Conservation (phyloP, 2,888 invertebrate genomes). For the Isotomurus palustris region DNA sequence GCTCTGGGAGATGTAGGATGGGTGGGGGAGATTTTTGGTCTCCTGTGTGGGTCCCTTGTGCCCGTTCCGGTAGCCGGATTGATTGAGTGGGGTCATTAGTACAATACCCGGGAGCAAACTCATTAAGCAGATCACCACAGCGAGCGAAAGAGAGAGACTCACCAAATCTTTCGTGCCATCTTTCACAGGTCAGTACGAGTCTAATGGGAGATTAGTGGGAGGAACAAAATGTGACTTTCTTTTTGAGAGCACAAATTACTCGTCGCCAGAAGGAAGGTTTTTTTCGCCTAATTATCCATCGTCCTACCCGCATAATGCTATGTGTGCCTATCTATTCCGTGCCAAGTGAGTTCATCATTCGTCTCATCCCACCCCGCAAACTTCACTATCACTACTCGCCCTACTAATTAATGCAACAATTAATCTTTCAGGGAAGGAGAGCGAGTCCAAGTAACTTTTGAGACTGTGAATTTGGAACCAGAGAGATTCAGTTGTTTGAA, state of each 20-base stretch:
- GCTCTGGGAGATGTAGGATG: too few relatives aligned
- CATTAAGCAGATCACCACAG: too few relatives aligned
- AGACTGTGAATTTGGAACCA: constrained; percentile 71
- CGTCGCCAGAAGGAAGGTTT: constrained; percentile 68
- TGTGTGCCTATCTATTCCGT: constrained; percentile 82
- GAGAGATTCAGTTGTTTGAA: constrained; percentile 74
- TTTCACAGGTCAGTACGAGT: constrained; percentile 68
- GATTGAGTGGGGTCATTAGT: too few relatives aligned
- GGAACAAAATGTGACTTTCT: constrained; percentile 81
- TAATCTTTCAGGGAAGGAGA: constrained; percentile 50
- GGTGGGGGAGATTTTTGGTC: too few relatives aligned
- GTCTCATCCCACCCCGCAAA: neutral
- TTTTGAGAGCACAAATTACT: constrained; percentile 69
- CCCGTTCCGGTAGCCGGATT: too few relatives aligned
- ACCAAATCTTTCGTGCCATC: too few relatives aligned
- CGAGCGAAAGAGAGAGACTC: too few relatives aligned
- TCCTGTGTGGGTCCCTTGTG: too few relatives aligned
- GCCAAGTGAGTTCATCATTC: constrained; percentile 63
- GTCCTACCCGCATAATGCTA: constrained; percentile 85
- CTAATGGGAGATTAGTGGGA: constrained; percentile 69
- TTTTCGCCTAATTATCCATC: constrained; percentile 95
- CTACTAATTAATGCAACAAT: neutral
- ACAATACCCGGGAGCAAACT: too few relatives aligned
- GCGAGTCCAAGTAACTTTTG: constrained; percentile 74
- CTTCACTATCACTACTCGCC: neutral